Evolutionary conservation across 2,113 vertebrate species (phyloP).

Genomic region (Ardeotis arabs): DNA sequence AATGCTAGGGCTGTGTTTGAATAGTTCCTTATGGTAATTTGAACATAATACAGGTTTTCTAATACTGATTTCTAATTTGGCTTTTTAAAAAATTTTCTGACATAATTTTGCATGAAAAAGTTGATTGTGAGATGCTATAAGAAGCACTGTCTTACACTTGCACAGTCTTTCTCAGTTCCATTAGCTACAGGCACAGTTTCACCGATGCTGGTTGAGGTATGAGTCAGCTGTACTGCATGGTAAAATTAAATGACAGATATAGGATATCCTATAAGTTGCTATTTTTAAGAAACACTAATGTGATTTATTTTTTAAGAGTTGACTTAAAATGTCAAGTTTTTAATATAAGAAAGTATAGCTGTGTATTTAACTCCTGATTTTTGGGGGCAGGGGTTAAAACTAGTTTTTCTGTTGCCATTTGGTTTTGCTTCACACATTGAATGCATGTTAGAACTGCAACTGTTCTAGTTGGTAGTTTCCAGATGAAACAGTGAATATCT

Average conservation of each 20-base stretch:
- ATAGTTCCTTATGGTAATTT: background rate
- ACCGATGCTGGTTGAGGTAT: background rate
- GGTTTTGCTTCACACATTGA: background rate
- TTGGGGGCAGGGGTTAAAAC: fast-evolving
- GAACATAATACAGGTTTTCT: background rate
- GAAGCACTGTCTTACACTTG: background rate
- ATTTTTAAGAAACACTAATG: background rate
- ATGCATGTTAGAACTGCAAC: background rate
- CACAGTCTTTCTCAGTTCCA: background rate
- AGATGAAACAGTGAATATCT: background rate
- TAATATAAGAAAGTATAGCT: background rate
- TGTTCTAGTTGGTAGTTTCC: background rate
- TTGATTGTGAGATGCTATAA: background rate
- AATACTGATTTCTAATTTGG: background rate
- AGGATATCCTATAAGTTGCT: background rate
- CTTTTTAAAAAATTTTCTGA: fast-evolving
- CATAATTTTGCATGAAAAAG: background rate
- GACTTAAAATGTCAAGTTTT: background rate
- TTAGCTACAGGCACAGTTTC: fast-evolving
- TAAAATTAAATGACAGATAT: background rate
- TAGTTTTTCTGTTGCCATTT: background rate
- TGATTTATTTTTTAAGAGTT: background rate
- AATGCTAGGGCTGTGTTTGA: fast-evolving
- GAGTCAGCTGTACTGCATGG: background rate
- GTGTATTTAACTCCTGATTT: background rate